Base-by-base conservation (phyloP, 2,113 vertebrate species). In the Colinus virginianus region DNA sequence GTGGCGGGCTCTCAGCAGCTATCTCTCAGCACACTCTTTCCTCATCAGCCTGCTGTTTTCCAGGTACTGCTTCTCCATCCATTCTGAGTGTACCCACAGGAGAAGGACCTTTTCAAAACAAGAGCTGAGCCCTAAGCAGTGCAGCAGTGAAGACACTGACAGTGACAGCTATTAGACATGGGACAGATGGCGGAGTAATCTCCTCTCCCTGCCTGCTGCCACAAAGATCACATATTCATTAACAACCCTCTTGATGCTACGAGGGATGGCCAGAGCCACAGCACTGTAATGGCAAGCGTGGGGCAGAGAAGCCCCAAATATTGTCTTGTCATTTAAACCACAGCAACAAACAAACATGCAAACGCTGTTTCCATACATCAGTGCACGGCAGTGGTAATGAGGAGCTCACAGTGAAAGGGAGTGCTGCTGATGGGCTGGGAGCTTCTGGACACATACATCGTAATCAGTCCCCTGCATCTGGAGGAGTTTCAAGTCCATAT, bases 11-110 rank as follows among this genome's bases (percentile, higher is more conserved):
- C 9, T 19, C 87, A 12, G 13, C 81, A 28, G 45, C 68, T 95
- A 94, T 95, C 94, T 78, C 62, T 13, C 8, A 46, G 78, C 67
- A 25, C 91, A 84, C 9, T 3, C 58, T 30, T 8, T 36, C 40
- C 63, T 2, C 56, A 13, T 19, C 36, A 55, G 51, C 59, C 36
- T 11, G 3, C 55, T n/a, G 5, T 6, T 21, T 58, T 78, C 74
- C 3, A 0, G 62, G 48, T 87, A n/a, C 53, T 3, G 1, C 75
- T 19, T 58, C 81, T 23, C 87, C 81, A 45, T 91, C 84, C 75
- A 5, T 2, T 42, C 77, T 0, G 0, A 15, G 30, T 1, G 23
- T 1, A 3, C 36, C 10, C 6, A 0, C 74, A 12, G 51, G 70
- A 70, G 26, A 84, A 43, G 62, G 78, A 43, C 32, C 32, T 68